Base-by-base conservation (phyloP, 2,113 vertebrate genomes). In the Halcyon malimbica region DNA sequence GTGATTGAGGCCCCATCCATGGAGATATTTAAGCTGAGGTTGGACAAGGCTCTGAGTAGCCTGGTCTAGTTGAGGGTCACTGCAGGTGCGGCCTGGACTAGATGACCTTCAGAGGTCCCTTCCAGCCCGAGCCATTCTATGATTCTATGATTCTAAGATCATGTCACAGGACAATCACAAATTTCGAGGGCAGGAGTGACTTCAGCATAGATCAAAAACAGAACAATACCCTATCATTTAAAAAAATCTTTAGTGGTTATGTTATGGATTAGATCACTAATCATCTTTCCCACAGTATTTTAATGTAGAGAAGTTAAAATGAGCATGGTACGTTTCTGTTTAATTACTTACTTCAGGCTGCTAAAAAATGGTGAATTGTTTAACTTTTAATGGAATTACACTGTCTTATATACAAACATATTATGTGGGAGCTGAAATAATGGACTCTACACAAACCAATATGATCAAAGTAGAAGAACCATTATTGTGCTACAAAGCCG, bases 161-260 rank as follows among this genome's bases (percentile, higher is more conserved):
- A 24, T 1, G 5, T 44, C 12, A 16, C 16, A 5, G 46, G 37
- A 19, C 20, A 62, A 50, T 2, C 5, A 24, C 8, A 31, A 0
- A 11, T 70, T 51, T 26, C 3, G 6, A 76, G 14, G 16, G 2
- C 9, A 83, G 46, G 16, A 83, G 76, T 79, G 42, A 57, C 29
- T 79, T 79, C 42, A 63, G 5, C 9, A 46, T 1, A 31, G 4
- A 3, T 16, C 9, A 75, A 80, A 86, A 37, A 1, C 4, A 42
- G 4, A 50, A 64, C 4, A 78, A 62, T 6, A 62, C 10, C 4
- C 7, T 23, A 4, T 3, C 2, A 7, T 20, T 69, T 57, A 5
- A 2, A 60, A 25, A 29, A 67, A 67, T 53, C 9, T 83, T 16
- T 70, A 42, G 6, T 39, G 65, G 0, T 11, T 81, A 2, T 31